These are phyloP conservation scores for Tragelaphus imberbis DNA, from an alignment of 2,113 vertebrate genomes.

Conservation along the genomic window DNA sequence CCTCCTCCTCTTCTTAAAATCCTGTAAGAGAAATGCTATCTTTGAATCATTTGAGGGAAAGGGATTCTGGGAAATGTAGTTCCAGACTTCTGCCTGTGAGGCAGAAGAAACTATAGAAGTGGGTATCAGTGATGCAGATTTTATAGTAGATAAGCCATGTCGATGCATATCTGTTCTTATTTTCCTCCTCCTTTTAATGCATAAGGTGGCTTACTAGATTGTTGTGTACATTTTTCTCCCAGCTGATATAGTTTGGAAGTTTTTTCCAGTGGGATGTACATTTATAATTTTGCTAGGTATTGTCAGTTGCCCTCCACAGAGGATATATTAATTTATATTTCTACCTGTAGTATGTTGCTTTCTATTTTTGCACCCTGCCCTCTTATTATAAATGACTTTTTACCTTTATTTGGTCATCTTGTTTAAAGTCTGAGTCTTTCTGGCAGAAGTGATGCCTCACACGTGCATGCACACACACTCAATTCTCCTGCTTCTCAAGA, in stretches of 20 bases:
- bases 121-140: not conserved
- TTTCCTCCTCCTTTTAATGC: not conserved
- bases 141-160: not conserved
- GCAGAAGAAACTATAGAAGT: not conserved
- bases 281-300: not conserved
- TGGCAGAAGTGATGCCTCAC: not conserved
- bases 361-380: not conserved
- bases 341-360: not conserved
- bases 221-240: not conserved
- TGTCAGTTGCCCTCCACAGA: not conserved
- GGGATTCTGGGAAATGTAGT: not conserved
- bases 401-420: not conserved
- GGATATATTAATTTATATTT: not conserved
- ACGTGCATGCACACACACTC: not conserved
- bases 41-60: not conserved
- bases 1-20: not conserved
- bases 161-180: not conserved
- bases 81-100: not conserved
- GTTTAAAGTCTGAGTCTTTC: not conserved
- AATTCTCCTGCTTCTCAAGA: not conserved
- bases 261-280: not conserved
- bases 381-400: not conserved
- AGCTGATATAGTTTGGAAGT: not conserved
- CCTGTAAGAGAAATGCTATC: not conserved
- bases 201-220: not conserved